A percentile compares a stretch with the other conserved stretches of the same genome.
phyloP scores from a whole-genome alignment of 2,797 vertebrate species.

The Anguilla marmorata region DNA sequence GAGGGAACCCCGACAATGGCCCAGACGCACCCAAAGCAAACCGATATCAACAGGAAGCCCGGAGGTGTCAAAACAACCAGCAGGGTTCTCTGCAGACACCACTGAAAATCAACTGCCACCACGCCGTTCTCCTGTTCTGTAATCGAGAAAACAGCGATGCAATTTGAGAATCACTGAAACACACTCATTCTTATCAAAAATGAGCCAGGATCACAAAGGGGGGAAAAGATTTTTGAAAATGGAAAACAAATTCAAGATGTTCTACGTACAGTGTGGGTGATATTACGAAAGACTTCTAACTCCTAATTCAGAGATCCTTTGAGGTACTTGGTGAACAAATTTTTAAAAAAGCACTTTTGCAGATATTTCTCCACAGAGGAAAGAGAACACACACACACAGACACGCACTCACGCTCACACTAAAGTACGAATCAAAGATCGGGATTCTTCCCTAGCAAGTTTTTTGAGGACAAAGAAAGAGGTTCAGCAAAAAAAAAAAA shows the following conservation, averaged over 20 bases:
- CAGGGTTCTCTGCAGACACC: background rate
- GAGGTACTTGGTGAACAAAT: conserved; percentile 72
- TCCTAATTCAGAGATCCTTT: conserved; percentile 38
- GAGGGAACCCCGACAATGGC: background rate
- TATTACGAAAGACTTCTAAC: conserved; percentile 16
- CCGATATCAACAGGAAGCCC: background rate
- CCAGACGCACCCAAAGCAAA: background rate
- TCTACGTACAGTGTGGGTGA: background rate
- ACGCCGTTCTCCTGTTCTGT: background rate
- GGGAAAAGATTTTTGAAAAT: conserved; percentile 45
- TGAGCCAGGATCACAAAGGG: conserved; percentile 59
- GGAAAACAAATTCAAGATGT: conserved; percentile 36
- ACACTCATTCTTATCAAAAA: conserved; percentile 12
- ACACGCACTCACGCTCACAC: background rate
- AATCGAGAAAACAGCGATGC: background rate
- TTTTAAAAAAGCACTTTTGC: conserved; percentile 65
- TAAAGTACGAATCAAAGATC: background rate
- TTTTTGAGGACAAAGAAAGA: conserved; percentile 42
- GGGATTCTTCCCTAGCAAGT: conserved; percentile 31
- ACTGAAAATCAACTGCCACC: background rate
- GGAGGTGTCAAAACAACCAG: background rate
- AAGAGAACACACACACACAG: conserved; percentile 22
- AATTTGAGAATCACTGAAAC: background rate
- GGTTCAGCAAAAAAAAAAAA: conserved; percentile 39
- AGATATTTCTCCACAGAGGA: conserved; percentile 63